phyloP scores from a whole-genome alignment of 2,797 vertebrate genomes.

The Mus caroli region DNA sequence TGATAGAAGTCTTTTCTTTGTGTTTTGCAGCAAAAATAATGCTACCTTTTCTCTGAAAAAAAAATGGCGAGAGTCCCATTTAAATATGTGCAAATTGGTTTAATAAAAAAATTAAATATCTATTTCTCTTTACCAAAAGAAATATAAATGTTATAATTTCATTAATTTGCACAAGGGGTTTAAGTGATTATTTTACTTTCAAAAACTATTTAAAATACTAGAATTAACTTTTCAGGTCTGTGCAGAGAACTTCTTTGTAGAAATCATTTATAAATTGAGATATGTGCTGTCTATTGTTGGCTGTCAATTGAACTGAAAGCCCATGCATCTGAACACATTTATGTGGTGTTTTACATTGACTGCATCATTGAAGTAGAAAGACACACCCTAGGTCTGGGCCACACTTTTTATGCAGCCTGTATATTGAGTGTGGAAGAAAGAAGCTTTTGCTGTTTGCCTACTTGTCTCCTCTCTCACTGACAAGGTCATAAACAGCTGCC shows the following conservation, averaged over 20 bases:
- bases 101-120: background rate
- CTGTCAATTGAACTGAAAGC: background rate
- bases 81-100: background rate
- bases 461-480: background rate
- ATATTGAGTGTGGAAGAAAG: background rate
- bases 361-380: background rate
- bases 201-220: slow-evolving; percentile 23
- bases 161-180: background rate
- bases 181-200: background rate
- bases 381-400: background rate
- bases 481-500: no score
- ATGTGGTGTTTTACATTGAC: background rate
- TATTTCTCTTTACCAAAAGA: background rate
- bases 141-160: background rate
- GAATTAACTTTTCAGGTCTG: slow-evolving; percentile 17
- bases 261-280: background rate
- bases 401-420: background rate
- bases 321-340: background rate
- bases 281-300: background rate
- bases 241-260: background rate
- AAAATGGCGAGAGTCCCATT: background rate
- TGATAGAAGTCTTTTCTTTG: background rate
- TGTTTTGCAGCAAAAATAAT: background rate
- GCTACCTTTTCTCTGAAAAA: background rate
- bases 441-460: background rate